Base-by-base conservation (phyloP, 1,140 invertebrate genomes). In the Drosophila lowei region DNA sequence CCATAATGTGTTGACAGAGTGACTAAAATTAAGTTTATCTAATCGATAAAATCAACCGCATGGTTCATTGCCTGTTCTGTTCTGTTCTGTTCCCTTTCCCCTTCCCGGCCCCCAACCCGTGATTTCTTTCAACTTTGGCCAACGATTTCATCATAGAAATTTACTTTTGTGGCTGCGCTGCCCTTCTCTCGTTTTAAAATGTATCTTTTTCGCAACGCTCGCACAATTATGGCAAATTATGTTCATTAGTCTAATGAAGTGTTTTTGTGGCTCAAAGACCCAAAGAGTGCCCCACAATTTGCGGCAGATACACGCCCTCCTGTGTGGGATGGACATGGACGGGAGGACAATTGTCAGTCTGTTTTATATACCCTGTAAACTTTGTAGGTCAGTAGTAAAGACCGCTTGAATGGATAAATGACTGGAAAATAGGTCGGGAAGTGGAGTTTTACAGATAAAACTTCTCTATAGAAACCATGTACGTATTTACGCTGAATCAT, bases 21-120 rank as follows among this genome's bases (percentile, higher is more conserved):
- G 81, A 81, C 83, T 86, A 86, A 88, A 86, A 88, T 86, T 88
- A 88, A 83, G 77, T 79, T 88, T 88, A 88, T 88, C 83, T 88
- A 88, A 88, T 88, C 83, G 83, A 88, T 88, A 76, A 66, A 57
- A 68, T 48, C 64, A 64, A 41, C 57, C 43, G 57, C 68, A 72
- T 77, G 75, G 75, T 73, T 71, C 61, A 59, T 43, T 68, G 53
- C 28, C 72, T 54, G 47, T n/a, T 28, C 65, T 18, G 18, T 18
- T 18, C 1, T 2, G n/a, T n/a, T n/a, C n/a, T 48, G 53, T 13
- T 38, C 52, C 48, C 28, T 46, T 25, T 5, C 23, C 23, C 23
- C 0, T 23, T 5, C 23, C 21, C 0, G 21, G 2, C 9, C 42
- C 13, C 38, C 34, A 28, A 41, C 41, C 58, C 48, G 44, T 75